Base-by-base conservation (phyloP, 2,113 vertebrate genomes). In the Siniperca chuatsi region DNA sequence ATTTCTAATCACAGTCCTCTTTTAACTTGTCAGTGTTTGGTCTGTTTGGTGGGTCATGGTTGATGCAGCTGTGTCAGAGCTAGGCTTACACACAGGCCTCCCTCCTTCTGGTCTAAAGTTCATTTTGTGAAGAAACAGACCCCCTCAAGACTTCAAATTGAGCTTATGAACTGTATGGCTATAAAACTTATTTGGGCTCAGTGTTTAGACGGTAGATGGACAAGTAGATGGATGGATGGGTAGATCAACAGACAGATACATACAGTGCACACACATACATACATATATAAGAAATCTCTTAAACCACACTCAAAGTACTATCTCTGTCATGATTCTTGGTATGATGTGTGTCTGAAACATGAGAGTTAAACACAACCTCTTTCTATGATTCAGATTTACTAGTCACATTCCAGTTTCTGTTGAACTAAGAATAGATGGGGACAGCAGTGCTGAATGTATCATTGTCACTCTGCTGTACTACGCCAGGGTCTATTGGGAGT, bases 1-100 rank as follows among this genome's bases (percentile, higher is more conserved):
- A 91, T 89, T 92, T 91, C 76, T 92, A 92, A 92, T 93, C 88
- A 88, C 83, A 75, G 77, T 66, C 52, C 50, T 81, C 82, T 89
- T 90, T 85, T 81, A 90, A 87, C 83, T 85, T 83, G 76, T 71
- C 79, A 73, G 74, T 82, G 55, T 86, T 93, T 86, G 87, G 81
- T 91, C 82, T 79, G 29, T 81, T 81, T 87, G 78, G 70, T 90
- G 80, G 77, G 66, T 62, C 37, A 42, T 69, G 81, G 90, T 78
- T 69, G 77, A 75, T 83, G 90, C 94, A 90, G 89, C 91, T 91
- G 89, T 83, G 81, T 76, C 44, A 70, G 74, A 78, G 42, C 79
- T 20, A 33, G 35, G 46, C 70, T 58, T 58, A 65, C 48, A 72
- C 65, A 44, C 9, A 46, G 54, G 25, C 65, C 55, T 78, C 66